Evolutionary conservation across 2,797 vertebrate species (phyloP).

Genomic region (Chrysocyon brachyurus): DNA sequence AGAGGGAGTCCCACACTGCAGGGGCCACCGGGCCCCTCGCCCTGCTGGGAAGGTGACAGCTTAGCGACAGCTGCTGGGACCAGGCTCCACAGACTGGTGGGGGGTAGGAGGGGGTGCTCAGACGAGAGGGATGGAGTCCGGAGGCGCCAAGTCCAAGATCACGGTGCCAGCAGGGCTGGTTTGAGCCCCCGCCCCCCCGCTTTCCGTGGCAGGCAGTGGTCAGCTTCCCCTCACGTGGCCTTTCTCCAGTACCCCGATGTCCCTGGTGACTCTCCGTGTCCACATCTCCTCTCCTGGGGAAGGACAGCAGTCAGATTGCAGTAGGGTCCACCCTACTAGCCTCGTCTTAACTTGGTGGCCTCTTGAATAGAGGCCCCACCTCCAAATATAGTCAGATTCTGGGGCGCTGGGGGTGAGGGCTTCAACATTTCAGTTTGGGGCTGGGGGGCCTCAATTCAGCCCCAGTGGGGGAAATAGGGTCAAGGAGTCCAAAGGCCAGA

Average conservation of each 20-base stretch:
- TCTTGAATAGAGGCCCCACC: neutral
- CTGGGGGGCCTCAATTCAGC: neutral
- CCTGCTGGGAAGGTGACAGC: neutral
- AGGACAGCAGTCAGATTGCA: neutral
- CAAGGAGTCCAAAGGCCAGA: neutral
- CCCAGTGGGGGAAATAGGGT: too few species aligned
- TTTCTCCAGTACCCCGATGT: neutral
- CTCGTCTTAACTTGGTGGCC: neutral
- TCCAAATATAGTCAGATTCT: neutral
- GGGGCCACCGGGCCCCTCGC: neutral
- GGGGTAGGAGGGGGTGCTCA: neutral
- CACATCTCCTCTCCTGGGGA: neutral
- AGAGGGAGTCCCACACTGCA: neutral
- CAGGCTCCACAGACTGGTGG: rapidly evolving
- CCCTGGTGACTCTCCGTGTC: neutral
- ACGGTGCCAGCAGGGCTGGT: neutral
- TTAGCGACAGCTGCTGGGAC: rapidly evolving
- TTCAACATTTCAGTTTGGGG: neutral
- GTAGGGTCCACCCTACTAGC: neutral
- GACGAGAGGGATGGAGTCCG: neutral
- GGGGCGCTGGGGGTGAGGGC: neutral
- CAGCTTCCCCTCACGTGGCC: neutral
- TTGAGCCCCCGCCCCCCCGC: neutral
- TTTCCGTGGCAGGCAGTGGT: neutral
- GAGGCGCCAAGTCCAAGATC: neutral